Percentiles rank a stretch among this genome's conserved stretches.
phyloP scores from a whole-genome alignment of 1,140 invertebrate species.

The Drosophila subobscura region DNA sequence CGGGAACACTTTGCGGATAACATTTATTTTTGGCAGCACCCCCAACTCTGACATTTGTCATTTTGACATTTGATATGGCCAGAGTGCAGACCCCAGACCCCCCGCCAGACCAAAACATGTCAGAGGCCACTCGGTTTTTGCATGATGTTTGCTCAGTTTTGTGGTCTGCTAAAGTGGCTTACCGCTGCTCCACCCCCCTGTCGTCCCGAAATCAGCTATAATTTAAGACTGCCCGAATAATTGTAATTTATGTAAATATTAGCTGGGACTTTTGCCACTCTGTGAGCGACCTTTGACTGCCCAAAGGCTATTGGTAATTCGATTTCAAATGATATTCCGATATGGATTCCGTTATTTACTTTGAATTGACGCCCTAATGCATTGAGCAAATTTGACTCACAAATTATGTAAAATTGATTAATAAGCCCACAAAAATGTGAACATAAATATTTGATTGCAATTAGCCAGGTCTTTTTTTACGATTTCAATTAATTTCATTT shows the following conservation, averaged over 20 bases:
- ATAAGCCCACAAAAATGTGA: conserved; percentile 32
- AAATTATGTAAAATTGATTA: conserved; percentile 40
- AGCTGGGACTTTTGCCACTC: too few species aligned
- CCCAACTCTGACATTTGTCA: conserved; percentile 38
- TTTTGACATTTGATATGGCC: conserved; percentile 39
- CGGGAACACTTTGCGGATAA: too few species aligned
- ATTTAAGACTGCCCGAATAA: too few species aligned
- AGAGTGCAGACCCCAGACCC: too few species aligned
- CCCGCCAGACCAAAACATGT: too few species aligned
- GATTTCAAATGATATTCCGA: conserved; percentile 7
- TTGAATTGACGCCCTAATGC: conserved; percentile 4
- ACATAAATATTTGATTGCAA: conserved; percentile 41
- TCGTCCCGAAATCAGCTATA: too few species aligned
- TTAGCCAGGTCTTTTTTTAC: conserved; percentile 19
- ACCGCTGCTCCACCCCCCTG: too few species aligned
- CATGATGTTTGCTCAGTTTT: too few species aligned
- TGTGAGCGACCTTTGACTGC: neutral
- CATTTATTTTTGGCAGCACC: neutral
- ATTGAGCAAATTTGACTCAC: neutral
- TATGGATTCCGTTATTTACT: neutral
- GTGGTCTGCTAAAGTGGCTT: too few species aligned
- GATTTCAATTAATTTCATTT: conserved; percentile 65
- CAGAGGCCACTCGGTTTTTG: too few species aligned
- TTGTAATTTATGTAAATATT: too few species aligned
- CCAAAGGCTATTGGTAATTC: conserved; percentile 3